These are phyloP conservation scores for Mus spicilegus DNA, from an alignment of 2,113 vertebrate species.

Conservation along the genomic window DNA sequence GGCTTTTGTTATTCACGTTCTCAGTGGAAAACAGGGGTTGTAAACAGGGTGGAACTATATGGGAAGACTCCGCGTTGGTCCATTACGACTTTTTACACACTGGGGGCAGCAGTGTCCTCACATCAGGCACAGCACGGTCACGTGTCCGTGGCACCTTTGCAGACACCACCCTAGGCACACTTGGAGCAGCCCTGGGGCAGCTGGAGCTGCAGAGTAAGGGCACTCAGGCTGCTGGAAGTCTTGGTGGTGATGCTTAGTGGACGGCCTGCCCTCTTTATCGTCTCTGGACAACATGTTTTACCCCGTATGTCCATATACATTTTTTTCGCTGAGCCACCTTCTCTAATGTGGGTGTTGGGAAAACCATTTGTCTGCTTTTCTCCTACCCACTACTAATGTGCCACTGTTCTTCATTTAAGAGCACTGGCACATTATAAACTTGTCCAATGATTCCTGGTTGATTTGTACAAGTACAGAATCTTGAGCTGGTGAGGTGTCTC, in stretches of 20 bases:
- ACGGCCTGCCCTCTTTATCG: no score
- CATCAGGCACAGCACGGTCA: slow-evolving; percentile 86
- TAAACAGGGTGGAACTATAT: not conserved
- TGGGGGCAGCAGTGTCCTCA: not conserved
- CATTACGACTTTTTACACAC: not conserved
- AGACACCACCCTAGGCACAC: slow-evolving; percentile 87
- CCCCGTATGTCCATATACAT: not conserved
- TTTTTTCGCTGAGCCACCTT: not conserved
- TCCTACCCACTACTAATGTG: not conserved
- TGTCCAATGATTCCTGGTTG: not conserved
- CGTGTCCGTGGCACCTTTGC: slow-evolving; percentile 85
- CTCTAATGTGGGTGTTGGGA: not conserved
- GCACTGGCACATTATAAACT: not conserved
- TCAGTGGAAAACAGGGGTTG: no score
- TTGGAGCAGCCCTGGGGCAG: slow-evolving; percentile 81
- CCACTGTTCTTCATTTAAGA: not conserved
- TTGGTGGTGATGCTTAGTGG: not conserved
- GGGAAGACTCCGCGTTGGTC: not conserved
- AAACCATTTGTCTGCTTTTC: not conserved
- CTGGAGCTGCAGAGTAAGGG: fast-evolving
- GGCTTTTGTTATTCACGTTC: no score
- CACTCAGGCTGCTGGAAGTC: not conserved
- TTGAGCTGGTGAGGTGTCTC: not conserved
- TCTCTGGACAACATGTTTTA: no score
- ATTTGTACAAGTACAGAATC: not conserved